Percentiles rank a stretch among this genome's conserved stretches.
Evolutionary conservation across 2,797 vertebrate genomes (phyloP).

Genomic region (Artibeus jamaicensis): DNA sequence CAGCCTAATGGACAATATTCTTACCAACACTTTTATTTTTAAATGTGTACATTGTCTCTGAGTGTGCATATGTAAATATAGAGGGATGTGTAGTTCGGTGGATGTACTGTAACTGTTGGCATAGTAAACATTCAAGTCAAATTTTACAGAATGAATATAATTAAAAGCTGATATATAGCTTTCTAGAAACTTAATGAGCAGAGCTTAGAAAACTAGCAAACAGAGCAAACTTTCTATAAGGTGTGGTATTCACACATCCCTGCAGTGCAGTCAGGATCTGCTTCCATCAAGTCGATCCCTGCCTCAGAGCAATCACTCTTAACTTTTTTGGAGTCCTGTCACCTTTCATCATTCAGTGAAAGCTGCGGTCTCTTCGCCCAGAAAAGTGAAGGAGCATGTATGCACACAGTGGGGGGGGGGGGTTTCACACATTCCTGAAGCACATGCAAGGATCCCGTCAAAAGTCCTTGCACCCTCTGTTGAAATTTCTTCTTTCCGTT

Average conservation of each 20-base stretch:
- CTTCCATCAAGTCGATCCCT: background rate
- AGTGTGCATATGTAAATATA: background rate
- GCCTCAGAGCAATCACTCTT: background rate
- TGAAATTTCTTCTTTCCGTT: background rate
- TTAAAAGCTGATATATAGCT: slow-evolving; percentile 42
- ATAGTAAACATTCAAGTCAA: slow-evolving; percentile 57
- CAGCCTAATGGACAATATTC: background rate
- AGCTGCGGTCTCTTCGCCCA: background rate
- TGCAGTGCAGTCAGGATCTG: background rate
- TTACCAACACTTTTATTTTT: background rate
- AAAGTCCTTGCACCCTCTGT: background rate
- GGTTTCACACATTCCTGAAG: background rate
- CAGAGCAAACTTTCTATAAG: background rate
- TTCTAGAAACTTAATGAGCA: slow-evolving; percentile 40
- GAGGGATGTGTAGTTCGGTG: background rate
- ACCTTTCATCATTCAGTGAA: background rate
- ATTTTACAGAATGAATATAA: slow-evolving; percentile 23
- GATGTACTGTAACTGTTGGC: background rate
- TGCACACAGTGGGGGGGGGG: background rate
- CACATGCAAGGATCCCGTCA: background rate
- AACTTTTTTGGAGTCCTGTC: background rate
- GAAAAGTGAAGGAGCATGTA: background rate
- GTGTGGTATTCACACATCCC: background rate
- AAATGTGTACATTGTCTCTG: background rate
- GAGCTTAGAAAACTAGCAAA: background rate